Base-by-base conservation (phyloP, 2,888 invertebrate genomes). In the Homarus gammarus region DNA sequence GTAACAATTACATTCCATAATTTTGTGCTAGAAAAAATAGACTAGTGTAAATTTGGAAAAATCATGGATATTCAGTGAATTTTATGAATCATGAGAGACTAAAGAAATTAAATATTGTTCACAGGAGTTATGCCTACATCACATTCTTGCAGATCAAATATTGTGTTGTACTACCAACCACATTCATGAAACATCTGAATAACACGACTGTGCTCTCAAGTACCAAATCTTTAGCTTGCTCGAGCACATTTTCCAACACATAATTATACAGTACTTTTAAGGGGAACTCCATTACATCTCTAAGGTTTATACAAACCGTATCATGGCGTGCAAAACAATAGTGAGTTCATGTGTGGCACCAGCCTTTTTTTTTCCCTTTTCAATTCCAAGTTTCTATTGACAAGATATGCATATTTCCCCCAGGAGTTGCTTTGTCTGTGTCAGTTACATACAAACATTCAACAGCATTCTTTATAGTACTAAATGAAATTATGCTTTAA, bases 31-130 rank as follows among this genome's bases (percentile, higher is more conserved):
- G 51, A 87, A 87, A 78, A 82, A 87, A 87, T 84, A 78, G 88
- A 89, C 88, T 83, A 89, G 88, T 64, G 75, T 79, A 89, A 89
- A 84, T 89, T 89, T 89, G 88, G 84, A 84, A 78, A 81, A 79
- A 31, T 79, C 73, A 78, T 56, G 64, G 27, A 68, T 77, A 83
- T 40, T 70, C 49, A 56, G 64, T 68, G 38, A 15, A 75, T 84
- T 40, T 75, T 72, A 73, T 70, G 38, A 49, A 84, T 78, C 72
- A 81, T 10, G 78, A 89, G 88, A 89, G 77, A 78, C 77, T 78
- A 78, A 77, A 70, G 61, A 72, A 86, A 86, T 51, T 77, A 87
- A 75, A 87, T 82, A 81, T 79, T 56, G 78, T 77, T 75, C 44
- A 77, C 77, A 83, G 64, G 40, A 82, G 87, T 87, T 87, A 87